Evolutionary conservation across 2,113 vertebrate genomes (phyloP), one percentile per base, ranked within the genome.

Genomic region (Nesogale talazaci): DNA sequence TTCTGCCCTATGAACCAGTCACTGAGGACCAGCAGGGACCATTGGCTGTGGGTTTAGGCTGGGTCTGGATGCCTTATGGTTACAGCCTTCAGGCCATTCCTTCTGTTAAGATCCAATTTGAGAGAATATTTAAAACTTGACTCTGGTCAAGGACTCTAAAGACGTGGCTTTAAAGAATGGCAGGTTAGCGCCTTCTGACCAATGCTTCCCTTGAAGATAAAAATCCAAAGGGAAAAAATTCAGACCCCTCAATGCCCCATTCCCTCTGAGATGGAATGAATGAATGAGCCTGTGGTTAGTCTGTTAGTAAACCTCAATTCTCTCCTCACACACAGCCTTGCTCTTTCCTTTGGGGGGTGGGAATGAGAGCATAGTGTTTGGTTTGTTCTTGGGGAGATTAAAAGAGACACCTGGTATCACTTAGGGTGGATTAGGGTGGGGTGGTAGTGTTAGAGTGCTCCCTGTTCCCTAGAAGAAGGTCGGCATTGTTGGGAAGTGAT

Each of bases 361-460:
- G 16, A 76, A 74, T 40, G 94, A 90, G 85, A 86, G 57, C 89
- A 61, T 22, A 92, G 67, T 56, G 79, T 97, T 98, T 94, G 85
- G 86, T 96, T 57, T 97, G 42, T 94, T 86, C 59, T 92, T 94
- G 79, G 59, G 46, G 77, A 65, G 46, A 88, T 59, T 95, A 77
- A 89, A 86, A 95, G 57, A 83, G 83, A 88, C 42, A 86, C 78
- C 93, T 93, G 87, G 72, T 89, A 96, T 96, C 65, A 91, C 75
- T 81, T 81, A 67, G 40, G 86, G 95, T 92, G 17, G 38, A 86
- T 56, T 40, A 19, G 12, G 56, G 74, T 92, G 77, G 77, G 95
- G 94, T 97, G 77, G 40, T 34, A 57, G 79, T 94, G 65, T 81
- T 69, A 92, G 90, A 96, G 88, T 70, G 86, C 79, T 67, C 22